Evolutionary conservation across 1,140 invertebrate genomes (phyloP), one percentile per base, ranked within the genome.

Genomic region (Bombus superbus): DNA sequence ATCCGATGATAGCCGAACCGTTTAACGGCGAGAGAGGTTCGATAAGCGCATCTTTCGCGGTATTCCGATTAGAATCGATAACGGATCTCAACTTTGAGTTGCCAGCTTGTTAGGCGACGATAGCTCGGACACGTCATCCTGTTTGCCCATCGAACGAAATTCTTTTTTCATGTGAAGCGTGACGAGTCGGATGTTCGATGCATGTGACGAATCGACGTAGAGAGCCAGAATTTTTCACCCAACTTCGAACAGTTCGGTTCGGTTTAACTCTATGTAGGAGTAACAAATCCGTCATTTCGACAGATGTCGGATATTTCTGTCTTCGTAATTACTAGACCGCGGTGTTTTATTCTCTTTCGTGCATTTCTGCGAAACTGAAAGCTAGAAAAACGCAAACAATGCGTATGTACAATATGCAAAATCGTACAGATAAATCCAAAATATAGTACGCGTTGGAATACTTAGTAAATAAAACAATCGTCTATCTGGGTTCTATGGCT

Each of bases 41-140:
- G 76, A 80, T 83, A 75, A 85, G 62, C 86, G 62, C 85, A 82
- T 88, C 87, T 83, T 62, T 89, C 32, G 40, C n/a, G 40, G 42
- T 40, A 13, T 35, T n/a, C 15, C 32, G 79, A 86, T 85, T 75
- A 69, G 44, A 44, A 78, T 78, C 38, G 83, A 69, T 83, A 77
- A 83, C 53, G 68, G n/a, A 35, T 18, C 18, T 38, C 40, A n/a
- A 10, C 59, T 62, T 40, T 13, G 5, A 18, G 13, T 18, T 22
- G 68, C 3, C 5, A 42, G 57, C 62, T 57, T 69, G 35, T 74
- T 86, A 81, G 9, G 11, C 15, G 5, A n/a, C 18, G 44, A 74
- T 42, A 59, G 25, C 57, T 59, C 57, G 8, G 9, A 28, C 57
- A 28, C 28, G 38, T 44, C 25, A 42, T 40, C 62, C 62, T 57